Percentiles rank a stretch among this genome's conserved stretches.
These are phyloP conservation scores for Ia io DNA, from an alignment of 2,113 vertebrate species.

Conservation along the genomic window DNA sequence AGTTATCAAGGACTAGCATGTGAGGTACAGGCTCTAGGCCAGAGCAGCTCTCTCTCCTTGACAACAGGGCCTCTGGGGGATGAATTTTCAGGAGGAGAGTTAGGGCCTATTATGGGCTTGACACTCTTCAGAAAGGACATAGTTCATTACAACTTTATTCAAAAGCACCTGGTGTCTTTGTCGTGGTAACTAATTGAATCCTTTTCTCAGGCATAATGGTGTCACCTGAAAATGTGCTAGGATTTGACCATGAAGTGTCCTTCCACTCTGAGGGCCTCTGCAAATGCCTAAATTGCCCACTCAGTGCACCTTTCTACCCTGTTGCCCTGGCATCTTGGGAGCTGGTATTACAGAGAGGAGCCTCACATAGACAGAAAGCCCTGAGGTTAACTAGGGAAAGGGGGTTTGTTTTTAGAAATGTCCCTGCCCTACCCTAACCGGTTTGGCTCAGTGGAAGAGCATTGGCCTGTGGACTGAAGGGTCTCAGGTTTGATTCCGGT, in stretches of 20 bases:
- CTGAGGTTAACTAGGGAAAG: constrained; percentile 3
- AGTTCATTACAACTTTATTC: not conserved
- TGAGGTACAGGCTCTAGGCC: not conserved
- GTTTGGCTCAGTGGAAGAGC: too few relatives aligned
- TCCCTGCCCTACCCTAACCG: not conserved
- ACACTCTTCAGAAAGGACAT: not conserved
- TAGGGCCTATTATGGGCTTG: not conserved
- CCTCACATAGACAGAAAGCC: not conserved
- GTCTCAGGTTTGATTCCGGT: too few relatives aligned
- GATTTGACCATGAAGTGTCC: not conserved
- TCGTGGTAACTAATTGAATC: not conserved
- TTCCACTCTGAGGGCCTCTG: not conserved
- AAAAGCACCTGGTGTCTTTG: not conserved
- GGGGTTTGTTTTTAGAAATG: not conserved
- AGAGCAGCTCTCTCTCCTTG: not conserved
- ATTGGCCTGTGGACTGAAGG: too few relatives aligned
- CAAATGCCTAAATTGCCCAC: not conserved
- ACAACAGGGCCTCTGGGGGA: not conserved
- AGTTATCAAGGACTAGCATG: not conserved
- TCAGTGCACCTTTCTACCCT: not conserved
- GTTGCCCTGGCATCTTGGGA: not conserved
- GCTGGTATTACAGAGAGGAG: not conserved
- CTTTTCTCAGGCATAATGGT: not conserved
- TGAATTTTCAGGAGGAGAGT: not conserved
- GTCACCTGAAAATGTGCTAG: not conserved